Evolutionary conservation across 2,888 invertebrate genomes (phyloP).

Genomic region (Tetragonula carbonaria): DNA sequence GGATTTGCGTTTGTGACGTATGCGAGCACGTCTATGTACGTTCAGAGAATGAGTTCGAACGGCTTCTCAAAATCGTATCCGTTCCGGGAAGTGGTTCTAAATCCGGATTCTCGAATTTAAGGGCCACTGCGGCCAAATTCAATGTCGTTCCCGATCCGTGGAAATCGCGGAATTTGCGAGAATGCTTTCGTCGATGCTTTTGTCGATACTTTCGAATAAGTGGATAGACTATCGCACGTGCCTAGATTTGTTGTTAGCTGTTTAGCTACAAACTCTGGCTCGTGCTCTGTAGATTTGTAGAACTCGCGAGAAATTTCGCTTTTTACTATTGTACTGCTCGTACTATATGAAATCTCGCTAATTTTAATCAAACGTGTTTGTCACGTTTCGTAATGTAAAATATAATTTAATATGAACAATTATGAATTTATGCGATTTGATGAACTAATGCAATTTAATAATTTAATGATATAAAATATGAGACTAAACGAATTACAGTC

Average conservation of each 20-base stretch:
- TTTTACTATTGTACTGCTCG: background rate
- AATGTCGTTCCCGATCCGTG: background rate
- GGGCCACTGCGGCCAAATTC: conserved; percentile 18
- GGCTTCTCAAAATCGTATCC: conserved; percentile 8
- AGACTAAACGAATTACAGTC: too few species aligned
- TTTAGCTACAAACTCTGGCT: background rate
- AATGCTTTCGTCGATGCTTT: background rate
- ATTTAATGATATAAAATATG: too few species aligned
- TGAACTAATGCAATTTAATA: too few species aligned
- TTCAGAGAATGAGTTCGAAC: background rate
- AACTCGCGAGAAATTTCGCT: background rate
- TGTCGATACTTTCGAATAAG: background rate
- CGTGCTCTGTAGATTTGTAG: background rate
- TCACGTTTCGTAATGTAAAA: too few species aligned
- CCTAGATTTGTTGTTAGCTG: background rate
- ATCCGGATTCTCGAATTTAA: conserved; percentile 22
- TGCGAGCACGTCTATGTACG: background rate
- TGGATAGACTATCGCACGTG: background rate
- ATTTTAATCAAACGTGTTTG: too few species aligned
- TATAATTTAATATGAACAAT: too few species aligned
- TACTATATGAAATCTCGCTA: background rate
- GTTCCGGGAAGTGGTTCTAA: conserved; percentile 23
- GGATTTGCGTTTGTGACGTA: background rate
- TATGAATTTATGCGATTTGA: too few species aligned
- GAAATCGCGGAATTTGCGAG: background rate